These are phyloP conservation scores for Coreius guichenoti DNA, from an alignment of 2,797 vertebrate species.

Conservation along the genomic window DNA sequence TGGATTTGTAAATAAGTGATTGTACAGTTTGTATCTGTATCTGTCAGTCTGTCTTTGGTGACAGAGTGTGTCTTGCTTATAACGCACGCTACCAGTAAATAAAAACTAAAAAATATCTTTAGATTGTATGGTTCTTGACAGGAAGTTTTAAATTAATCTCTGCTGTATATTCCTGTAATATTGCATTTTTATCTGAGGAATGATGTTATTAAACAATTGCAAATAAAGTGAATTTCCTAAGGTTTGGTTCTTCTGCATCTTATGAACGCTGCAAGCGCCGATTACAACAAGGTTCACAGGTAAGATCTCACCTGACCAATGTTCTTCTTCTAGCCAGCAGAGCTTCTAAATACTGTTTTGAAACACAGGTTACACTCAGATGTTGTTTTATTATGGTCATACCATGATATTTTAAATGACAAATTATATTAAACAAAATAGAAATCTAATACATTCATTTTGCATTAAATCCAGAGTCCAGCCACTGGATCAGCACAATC, in stretches of 20 bases:
- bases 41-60: slow-evolving; percentile 90
- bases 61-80: slow-evolving; percentile 94
- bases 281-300: not conserved
- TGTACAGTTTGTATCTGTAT: slow-evolving; percentile 98
- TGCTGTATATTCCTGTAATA: slow-evolving; percentile 99
- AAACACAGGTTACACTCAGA: not conserved
- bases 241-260: slow-evolving; percentile 54
- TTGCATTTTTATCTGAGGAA: slow-evolving; percentile 99
- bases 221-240: slow-evolving; percentile 95
- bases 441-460: not conserved
- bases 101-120: slow-evolving; percentile 77
- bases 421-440: slow-evolving; percentile 10
- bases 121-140: slow-evolving; percentile 90
- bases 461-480: slow-evolving; percentile 20
- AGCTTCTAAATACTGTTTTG: not conserved
- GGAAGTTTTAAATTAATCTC: slow-evolving; percentile 96
- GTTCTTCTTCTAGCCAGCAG: not conserved
- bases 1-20: slow-evolving; percentile 90
- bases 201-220: slow-evolving; percentile 99
- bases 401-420: not conserved
- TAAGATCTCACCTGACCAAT: not conserved
- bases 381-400: not conserved
- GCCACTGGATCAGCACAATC: not conserved
- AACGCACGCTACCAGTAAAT: slow-evolving; percentile 92
- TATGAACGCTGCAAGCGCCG: not conserved